Conservation (phyloP, 53 echinoderm and acorn worm species). For the Paracentrotus lividus region DNA sequence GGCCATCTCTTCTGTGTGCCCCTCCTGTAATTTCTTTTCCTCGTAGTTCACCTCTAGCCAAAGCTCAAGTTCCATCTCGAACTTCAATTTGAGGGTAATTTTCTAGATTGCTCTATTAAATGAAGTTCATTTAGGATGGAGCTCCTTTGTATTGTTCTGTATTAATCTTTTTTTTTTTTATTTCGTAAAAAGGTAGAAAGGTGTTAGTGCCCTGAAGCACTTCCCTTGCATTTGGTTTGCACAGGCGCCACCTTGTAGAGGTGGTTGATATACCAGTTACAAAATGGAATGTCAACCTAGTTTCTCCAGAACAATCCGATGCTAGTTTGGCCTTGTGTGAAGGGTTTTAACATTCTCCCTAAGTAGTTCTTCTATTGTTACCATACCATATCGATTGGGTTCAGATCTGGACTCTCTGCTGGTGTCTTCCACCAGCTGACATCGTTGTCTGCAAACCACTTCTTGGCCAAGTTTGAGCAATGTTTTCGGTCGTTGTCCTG, state of each 20-base stretch:
- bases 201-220: slow-evolving; percentile 66
- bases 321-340: slow-evolving; percentile 69
- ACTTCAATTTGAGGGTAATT: too few relatives aligned
- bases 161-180: too few relatives aligned
- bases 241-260: slow-evolving; percentile 77
- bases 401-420: slow-evolving; percentile 72
- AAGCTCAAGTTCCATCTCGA: too few relatives aligned
- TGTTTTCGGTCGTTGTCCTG: too few relatives aligned
- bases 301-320: slow-evolving; percentile 70
- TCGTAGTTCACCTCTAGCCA: too few relatives aligned
- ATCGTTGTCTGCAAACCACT: too few relatives aligned
- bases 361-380: slow-evolving; percentile 64
- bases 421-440: slow-evolving; percentile 79
- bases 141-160: too few relatives aligned
- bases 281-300: slow-evolving; percentile 61
- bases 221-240: slow-evolving; percentile 58
- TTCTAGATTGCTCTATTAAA: too few relatives aligned
- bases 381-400: slow-evolving; percentile 79
- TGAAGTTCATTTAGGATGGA: too few relatives aligned
- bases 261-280: slow-evolving; percentile 75
- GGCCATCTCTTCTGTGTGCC: too few relatives aligned
- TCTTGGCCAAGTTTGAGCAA: slow-evolving; percentile 21
- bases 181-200: too few relatives aligned
- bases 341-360: slow-evolving; percentile 68
- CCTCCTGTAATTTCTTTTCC: too few relatives aligned